phyloP scores from a whole-genome alignment of 2,797 vertebrate genomes.

The Erithacus rubecula region DNA sequence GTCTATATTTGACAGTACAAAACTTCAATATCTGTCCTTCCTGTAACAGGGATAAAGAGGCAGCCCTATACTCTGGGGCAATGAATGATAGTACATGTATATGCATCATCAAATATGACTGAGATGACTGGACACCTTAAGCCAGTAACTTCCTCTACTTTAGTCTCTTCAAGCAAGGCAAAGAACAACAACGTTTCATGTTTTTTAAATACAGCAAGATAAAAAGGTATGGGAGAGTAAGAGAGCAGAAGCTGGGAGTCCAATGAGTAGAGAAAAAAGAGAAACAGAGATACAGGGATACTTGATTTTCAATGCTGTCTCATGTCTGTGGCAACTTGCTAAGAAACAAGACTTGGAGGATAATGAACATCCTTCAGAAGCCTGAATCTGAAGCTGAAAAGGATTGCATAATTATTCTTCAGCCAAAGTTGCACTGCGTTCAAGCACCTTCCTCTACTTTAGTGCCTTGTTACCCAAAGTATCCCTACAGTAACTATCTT shows the following conservation, averaged over 20 bases:
- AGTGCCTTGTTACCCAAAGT: not conserved
- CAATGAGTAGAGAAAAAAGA: not conserved
- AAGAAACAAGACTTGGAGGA: not conserved
- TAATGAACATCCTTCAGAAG: not conserved
- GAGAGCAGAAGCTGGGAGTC: not conserved
- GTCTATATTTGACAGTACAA: not conserved
- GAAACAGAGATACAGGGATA: not conserved
- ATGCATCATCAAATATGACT: not conserved
- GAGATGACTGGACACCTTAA: not conserved
- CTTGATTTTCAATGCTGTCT: not conserved
- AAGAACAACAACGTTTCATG: not conserved
- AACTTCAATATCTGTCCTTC: not conserved
- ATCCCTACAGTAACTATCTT: not conserved
- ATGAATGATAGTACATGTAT: not conserved
- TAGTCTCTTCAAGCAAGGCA: not conserved
- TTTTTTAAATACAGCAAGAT: not conserved
- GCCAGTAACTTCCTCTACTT: not conserved
- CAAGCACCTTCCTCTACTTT: not conserved
- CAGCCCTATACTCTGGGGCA: not conserved
- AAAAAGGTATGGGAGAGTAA: not conserved
- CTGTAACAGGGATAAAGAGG: not conserved
- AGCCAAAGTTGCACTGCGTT: not conserved
- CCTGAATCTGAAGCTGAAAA: not conserved
- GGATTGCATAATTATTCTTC: not conserved
- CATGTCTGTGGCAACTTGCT: not conserved